A percentile compares a stretch with the other conserved stretches of the same genome.
Evolutionary conservation across 2,888 invertebrate species (phyloP).

Genomic region (Griposia aprilina): DNA sequence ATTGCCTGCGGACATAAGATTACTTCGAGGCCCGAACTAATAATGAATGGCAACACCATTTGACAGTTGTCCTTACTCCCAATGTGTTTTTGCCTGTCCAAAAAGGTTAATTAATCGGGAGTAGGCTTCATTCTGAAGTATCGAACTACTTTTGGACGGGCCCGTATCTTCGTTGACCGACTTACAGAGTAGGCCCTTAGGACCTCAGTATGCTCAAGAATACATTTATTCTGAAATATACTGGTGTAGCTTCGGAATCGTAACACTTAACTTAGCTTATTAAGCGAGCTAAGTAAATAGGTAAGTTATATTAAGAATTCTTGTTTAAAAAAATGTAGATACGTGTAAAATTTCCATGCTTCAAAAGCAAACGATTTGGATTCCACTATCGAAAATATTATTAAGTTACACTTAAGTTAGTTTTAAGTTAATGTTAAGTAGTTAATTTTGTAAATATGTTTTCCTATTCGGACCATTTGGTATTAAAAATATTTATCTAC

Average conservation of each 20-base stretch:
- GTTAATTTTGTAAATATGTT: slow-evolving; percentile 62
- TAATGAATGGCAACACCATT: too few relatives aligned
- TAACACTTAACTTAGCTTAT: neutral
- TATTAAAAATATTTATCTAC: slow-evolving; percentile 6
- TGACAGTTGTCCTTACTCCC: too few relatives aligned
- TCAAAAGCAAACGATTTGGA: slow-evolving; percentile 66
- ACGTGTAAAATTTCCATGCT: slow-evolving; percentile 27
- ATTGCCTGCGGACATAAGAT: too few relatives aligned
- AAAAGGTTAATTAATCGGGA: too few relatives aligned
- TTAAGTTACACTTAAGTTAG: slow-evolving; percentile 21
- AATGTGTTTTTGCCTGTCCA: too few relatives aligned
- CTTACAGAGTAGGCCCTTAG: too few relatives aligned
- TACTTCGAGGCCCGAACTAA: too few relatives aligned
- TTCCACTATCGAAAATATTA: slow-evolving; percentile 77
- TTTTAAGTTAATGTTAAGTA: slow-evolving; percentile 53
- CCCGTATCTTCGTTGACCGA: too few relatives aligned
- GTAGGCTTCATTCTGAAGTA: too few relatives aligned
- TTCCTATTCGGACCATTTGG: slow-evolving; percentile 6
- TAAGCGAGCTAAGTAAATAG: neutral
- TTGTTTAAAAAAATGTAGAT: slow-evolving; percentile 11
- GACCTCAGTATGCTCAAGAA: neutral
- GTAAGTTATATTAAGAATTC: neutral
- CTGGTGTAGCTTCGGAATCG: neutral
- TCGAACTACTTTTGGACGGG: too few relatives aligned
- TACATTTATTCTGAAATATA: neutral